Evolutionary conservation across 2,888 invertebrate genomes (phyloP), one percentile per base, ranked within the genome.

Genomic region (Drosophila stalkeri): DNA sequence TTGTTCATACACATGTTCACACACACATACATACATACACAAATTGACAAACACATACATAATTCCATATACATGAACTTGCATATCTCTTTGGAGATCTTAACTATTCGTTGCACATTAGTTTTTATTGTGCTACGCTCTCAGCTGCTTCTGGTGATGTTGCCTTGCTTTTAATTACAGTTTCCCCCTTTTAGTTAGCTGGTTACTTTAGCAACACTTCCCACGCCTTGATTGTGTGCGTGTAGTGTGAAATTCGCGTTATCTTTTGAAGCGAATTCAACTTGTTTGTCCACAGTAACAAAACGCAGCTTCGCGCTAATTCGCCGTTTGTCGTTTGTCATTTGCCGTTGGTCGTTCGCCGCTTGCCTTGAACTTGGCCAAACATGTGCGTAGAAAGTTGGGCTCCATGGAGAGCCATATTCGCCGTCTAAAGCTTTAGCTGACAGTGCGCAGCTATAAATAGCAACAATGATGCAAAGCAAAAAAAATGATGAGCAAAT

Each of bases 321-420:
- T 35, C 27, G 47, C 8, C 47, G 16, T 46, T 46, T 6, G 44
- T 20, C 46, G 14, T 46, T 46, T 3, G 35, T 2, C 9, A 11
- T 35, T 35, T 1, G 11, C 5, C 18, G 43, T 14, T 46, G n/a
- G 27, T 18, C 18, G 7, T 12, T 33, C 52, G 33, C 41, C 35
- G 52, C 16, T 68, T 49, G 76, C 75, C 78, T 73, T 73, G 71
- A 71, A 72, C 82, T 82, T 73, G 70, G 70, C 64, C 51, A 64
- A 43, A 23, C 51, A 55, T 65, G 61, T 71, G 71, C 82, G 72
- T 79, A 77, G 88, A 87, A 83, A 87, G 86, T 87, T 70, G 51
- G 55, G 47, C 64, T 52, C 63, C 47, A 64, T 43, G 41, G 47
- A 66, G 64, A 79, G 65, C 73, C 72, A 79, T 69, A 67, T 52